Conservation (phyloP, 2,888 invertebrate genomes). For the Drosophila algonquin region DNA sequence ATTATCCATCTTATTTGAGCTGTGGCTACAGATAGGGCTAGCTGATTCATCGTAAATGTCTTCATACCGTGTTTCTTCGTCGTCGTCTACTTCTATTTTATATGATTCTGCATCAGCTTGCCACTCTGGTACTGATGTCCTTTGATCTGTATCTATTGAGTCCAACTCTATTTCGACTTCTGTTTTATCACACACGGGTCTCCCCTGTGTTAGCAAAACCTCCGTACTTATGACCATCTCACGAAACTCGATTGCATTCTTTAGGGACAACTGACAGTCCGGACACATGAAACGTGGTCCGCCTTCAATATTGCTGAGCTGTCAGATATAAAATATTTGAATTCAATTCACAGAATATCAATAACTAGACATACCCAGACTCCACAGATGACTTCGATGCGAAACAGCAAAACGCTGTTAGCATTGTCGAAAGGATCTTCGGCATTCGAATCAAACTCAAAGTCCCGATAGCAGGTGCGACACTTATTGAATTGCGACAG, state of each 20-base stretch:
- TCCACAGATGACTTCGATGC: constrained; percentile 72
- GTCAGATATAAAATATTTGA: constrained; percentile 6
- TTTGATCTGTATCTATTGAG: background rate
- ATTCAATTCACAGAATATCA: background rate
- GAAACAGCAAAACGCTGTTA: constrained; percentile 58
- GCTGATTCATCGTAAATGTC: background rate
- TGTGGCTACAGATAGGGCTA: background rate
- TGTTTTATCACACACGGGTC: background rate
- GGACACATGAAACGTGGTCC: constrained; percentile 45
- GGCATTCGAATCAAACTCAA: constrained; percentile 16
- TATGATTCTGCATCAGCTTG: background rate
- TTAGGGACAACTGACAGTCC: constrained; percentile 30
- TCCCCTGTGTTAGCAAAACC: constrained; percentile 21
- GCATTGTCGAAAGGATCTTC: constrained; percentile 51
- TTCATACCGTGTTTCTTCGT: background rate
- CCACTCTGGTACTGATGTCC: background rate
- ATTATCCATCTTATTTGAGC: background rate
- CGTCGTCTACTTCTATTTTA: background rate
- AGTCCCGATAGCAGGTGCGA: constrained; percentile 51
- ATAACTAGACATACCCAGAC: constrained; percentile 50
- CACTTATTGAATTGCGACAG: constrained; percentile 30
- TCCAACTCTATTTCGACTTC: background rate
- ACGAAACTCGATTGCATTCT: constrained; percentile 56
- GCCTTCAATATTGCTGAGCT: constrained; percentile 31
- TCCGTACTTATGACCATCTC: constrained; percentile 58